Base-by-base conservation (phyloP, 2,113 vertebrate genomes). In the Jaculus jaculus region DNA sequence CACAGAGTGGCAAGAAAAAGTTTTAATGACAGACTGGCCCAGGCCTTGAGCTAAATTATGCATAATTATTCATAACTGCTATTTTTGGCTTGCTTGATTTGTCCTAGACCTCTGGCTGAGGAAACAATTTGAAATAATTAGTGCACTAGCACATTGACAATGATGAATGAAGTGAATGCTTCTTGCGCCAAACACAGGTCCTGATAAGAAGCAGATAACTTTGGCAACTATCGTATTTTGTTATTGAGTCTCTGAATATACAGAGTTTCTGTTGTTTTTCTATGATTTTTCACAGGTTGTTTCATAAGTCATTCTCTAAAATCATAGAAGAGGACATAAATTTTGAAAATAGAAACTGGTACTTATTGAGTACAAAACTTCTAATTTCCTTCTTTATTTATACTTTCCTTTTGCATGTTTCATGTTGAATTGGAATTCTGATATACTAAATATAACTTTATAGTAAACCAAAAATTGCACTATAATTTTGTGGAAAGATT, bases 101-200 rank as follows among this genome's bases (percentile, higher is more conserved):
- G 98, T 99, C 98, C 98, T 98, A 98, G 99, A 99, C 98, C 98
- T 98, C 97, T 98, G 98, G 97, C 98, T 98, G 98, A 98, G 98
- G 98, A 99, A 99, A 99, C 98, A 98, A 99, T 99, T 99, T 99
- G 97, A 98, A 98, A 98, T 99, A 99, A 99, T 99, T 99, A 99
- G 98, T 97, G 97, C 98, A 97, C 18, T 92, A 97, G 97, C 97
- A 94, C 93, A 97, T 96, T 98, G 98, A 99, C 98, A 98, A 97
- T 99, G 99, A 99, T 98, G 98, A 98, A 99, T 99, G 98, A 97
- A 98, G 98, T 93, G 94, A 98, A 97, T 98, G 97, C 97, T 98
- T 97, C 96, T 97, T 94, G 96, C 98, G 97, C 97, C 98, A 98
- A 98, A 97, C 95, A 91, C 0, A 15, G 94, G 90, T 97, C 96